Conservation (phyloP, 2,888 invertebrate genomes). For the Melieria picta region DNA sequence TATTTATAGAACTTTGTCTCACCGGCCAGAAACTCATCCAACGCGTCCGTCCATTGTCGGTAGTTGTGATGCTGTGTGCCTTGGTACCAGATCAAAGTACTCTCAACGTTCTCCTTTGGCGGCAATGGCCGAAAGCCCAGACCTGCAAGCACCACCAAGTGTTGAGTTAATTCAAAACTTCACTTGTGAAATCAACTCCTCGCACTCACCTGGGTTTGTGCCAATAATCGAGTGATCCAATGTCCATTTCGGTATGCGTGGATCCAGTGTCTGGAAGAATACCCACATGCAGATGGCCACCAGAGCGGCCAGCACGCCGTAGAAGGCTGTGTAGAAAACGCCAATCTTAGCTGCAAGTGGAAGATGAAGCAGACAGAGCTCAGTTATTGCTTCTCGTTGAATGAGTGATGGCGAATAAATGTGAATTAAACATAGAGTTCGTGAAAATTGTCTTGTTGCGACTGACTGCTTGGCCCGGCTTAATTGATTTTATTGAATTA, state of each 20-base stretch:
- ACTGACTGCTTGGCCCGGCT: not conserved
- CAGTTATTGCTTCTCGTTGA: not conserved
- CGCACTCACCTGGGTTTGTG: slow-evolving; percentile 80
- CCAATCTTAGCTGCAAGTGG: slow-evolving; percentile 83
- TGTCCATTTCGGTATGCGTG: slow-evolving; percentile 90
- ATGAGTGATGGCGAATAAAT: not conserved
- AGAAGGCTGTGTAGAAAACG: slow-evolving; percentile 95
- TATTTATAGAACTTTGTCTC: slow-evolving; percentile 55
- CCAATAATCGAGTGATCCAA: slow-evolving; percentile 88
- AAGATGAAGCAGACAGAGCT: too few relatives aligned
- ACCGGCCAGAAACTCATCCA: slow-evolving; percentile 84
- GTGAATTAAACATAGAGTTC: not conserved
- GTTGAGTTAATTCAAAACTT: slow-evolving; percentile 4
- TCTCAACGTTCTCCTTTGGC: slow-evolving; percentile 84
- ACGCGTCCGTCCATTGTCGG: slow-evolving; percentile 80
- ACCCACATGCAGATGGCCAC: slow-evolving; percentile 95
- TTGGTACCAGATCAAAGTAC: slow-evolving; percentile 95
- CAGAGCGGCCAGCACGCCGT: slow-evolving; percentile 88
- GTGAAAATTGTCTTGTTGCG: not conserved
- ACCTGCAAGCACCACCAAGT: slow-evolving; percentile 61
- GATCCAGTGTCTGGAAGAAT: slow-evolving; percentile 90
- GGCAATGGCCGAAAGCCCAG: slow-evolving; percentile 96
- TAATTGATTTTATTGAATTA: slow-evolving; percentile 54
- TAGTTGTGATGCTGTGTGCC: slow-evolving; percentile 81
- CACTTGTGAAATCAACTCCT: not conserved